Conservation (phyloP, 2,888 invertebrate species). For the Habroteleia sp. region DNA sequence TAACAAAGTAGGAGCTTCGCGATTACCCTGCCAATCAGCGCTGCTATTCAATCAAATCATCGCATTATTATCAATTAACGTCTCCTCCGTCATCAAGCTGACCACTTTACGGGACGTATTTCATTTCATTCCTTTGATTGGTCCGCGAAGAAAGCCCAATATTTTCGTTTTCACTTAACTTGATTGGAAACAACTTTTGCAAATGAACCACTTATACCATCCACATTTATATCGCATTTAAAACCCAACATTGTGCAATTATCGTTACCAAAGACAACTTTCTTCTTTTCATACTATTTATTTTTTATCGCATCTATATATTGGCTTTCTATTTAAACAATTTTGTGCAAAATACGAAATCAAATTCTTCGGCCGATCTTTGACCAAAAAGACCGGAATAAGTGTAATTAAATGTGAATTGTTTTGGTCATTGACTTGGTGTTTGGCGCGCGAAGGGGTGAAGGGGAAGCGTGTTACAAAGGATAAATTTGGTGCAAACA, state of each 20-base stretch:
- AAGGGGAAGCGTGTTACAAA: slow-evolving; percentile 57
- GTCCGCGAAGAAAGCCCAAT: background rate
- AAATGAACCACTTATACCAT: too few relatives aligned
- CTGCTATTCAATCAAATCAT: slow-evolving; percentile 66
- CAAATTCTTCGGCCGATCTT: background rate
- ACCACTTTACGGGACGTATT: slow-evolving; percentile 18
- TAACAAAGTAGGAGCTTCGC: slow-evolving; percentile 57
- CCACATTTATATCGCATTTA: too few relatives aligned
- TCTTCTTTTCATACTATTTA: too few relatives aligned
- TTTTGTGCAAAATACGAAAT: too few relatives aligned
- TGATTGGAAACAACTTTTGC: background rate
- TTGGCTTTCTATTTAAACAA: too few relatives aligned
- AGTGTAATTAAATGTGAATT: slow-evolving; percentile 58
- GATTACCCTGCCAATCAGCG: slow-evolving; percentile 61
- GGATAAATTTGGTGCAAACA: slow-evolving; percentile 75
- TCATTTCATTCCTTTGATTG: slow-evolving; percentile 32
- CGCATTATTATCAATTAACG: slow-evolving; percentile 67
- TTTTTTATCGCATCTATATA: too few relatives aligned
- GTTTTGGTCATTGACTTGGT: slow-evolving; percentile 64
- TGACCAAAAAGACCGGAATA: slow-evolving; percentile 12
- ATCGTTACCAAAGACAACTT: too few relatives aligned
- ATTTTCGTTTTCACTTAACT: slow-evolving; percentile 5
- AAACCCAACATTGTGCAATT: too few relatives aligned
- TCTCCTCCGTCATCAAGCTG: slow-evolving; percentile 39
- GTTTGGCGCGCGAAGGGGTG: slow-evolving; percentile 29